phyloP scores from a whole-genome alignment of 2,113 vertebrate genomes.

The Ameiurus melas region DNA sequence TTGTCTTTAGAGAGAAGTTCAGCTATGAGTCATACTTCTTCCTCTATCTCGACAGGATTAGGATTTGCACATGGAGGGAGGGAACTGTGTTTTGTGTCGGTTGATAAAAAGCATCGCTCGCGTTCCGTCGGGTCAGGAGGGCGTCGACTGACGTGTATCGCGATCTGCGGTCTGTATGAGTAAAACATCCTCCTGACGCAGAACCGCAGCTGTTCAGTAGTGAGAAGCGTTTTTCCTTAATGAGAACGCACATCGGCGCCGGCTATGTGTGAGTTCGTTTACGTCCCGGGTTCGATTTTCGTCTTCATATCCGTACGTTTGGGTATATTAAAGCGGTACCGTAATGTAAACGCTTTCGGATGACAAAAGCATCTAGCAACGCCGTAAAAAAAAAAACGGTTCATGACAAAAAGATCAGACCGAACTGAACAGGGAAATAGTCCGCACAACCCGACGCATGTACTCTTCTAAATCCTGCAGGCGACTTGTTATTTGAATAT shows the following conservation, averaged over 20 bases:
- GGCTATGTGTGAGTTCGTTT: not conserved
- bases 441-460: not conserved
- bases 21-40: not conserved
- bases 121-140: not conserved
- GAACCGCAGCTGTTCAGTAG: not conserved
- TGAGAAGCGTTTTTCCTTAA: not conserved
- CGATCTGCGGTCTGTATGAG: not conserved
- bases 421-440: slow-evolving; percentile 3
- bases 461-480: not conserved
- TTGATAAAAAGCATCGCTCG: not conserved
- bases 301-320: not conserved
- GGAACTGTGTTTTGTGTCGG: not conserved
- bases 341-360: not conserved
- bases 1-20: not conserved
- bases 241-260: not conserved
- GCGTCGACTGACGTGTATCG: not conserved
- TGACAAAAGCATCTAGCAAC: too few relatives aligned
- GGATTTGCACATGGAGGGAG: not conserved
- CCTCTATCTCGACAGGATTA: not conserved
- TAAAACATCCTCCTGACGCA: not conserved
- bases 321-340: not conserved
- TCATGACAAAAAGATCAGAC: slow-evolving; percentile 49
- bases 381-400: not conserved
- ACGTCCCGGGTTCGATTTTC: not conserved
- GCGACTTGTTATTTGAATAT: not conserved